phyloP scores from a whole-genome alignment of 2,113 vertebrate species.

The Tauraco erythrolophus region DNA sequence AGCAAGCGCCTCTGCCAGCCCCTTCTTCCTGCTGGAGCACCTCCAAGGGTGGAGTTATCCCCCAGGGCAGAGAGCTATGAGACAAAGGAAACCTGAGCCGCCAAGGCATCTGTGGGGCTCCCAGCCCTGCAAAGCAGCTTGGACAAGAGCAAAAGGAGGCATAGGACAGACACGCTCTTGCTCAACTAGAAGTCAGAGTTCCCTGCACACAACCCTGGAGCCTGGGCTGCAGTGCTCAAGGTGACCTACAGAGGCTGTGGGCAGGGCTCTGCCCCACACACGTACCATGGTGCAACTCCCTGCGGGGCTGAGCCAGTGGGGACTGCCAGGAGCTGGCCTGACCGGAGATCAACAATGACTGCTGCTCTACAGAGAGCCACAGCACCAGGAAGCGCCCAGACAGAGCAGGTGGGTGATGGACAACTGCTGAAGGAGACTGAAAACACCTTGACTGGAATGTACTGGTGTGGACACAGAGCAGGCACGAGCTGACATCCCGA shows the following conservation, averaged over 20 bases:
- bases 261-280: background rate
- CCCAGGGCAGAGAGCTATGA: background rate
- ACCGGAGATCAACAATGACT: background rate
- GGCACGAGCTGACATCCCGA: background rate
- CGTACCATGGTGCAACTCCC: rapidly evolving
- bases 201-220: background rate
- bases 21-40: background rate
- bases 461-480: background rate
- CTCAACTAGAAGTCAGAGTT: background rate
- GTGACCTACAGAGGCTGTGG: background rate
- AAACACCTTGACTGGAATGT: background rate
- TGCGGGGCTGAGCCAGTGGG: background rate
- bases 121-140: background rate
- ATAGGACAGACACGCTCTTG: background rate
- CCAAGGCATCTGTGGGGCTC: background rate
- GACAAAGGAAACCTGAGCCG: background rate
- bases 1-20: background rate
- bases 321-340: background rate
- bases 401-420: background rate
- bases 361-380: background rate
- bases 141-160: background rate
- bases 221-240: background rate
- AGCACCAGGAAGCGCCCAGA: background rate
- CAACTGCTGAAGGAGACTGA: background rate
- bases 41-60: background rate